These are phyloP conservation scores for Aporophyla nigra DNA, from an alignment of 2,888 invertebrate species.

Conservation along the genomic window DNA sequence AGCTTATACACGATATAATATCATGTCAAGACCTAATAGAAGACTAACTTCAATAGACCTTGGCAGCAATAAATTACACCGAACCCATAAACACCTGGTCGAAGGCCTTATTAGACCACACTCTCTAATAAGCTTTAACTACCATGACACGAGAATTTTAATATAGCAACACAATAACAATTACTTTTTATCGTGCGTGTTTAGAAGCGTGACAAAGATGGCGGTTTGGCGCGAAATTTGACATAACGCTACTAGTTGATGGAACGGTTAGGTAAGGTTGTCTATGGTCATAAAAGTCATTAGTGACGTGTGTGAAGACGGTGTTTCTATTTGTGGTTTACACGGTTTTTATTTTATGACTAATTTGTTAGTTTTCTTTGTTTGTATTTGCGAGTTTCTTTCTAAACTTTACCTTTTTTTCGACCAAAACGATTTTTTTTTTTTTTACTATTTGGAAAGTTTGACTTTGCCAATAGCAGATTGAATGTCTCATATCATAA, in stretches of 20 bases:
- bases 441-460: not conserved
- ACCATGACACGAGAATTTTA: constrained; percentile 50
- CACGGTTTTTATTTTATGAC: constrained; percentile 23
- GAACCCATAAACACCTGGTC: constrained; percentile 27
- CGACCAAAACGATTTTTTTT: not conserved
- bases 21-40: not conserved
- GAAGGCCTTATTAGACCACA: constrained; percentile 55
- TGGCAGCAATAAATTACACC: constrained; percentile 48
- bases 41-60: constrained; percentile 29
- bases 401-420: not conserved
- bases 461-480: not conserved
- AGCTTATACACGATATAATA: not conserved
- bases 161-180: constrained; percentile 30
- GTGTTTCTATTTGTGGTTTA: constrained; percentile 24
- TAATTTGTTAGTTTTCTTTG: not conserved
- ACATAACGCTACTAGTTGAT: constrained; percentile 56
- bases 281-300: constrained; percentile 42
- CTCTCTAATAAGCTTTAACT: constrained; percentile 49
- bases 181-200: constrained; percentile 46
- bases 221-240: constrained; percentile 59
- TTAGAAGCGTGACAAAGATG: constrained; percentile 53
- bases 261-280: constrained; percentile 29
- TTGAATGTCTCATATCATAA: no score
- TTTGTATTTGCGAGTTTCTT: not conserved
- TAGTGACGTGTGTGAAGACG: constrained; percentile 6